A percentile compares a stretch with the other conserved stretches of the same genome.
Evolutionary conservation across 2,888 invertebrate genomes (phyloP).

Genomic region (Endomychus coccineus): DNA sequence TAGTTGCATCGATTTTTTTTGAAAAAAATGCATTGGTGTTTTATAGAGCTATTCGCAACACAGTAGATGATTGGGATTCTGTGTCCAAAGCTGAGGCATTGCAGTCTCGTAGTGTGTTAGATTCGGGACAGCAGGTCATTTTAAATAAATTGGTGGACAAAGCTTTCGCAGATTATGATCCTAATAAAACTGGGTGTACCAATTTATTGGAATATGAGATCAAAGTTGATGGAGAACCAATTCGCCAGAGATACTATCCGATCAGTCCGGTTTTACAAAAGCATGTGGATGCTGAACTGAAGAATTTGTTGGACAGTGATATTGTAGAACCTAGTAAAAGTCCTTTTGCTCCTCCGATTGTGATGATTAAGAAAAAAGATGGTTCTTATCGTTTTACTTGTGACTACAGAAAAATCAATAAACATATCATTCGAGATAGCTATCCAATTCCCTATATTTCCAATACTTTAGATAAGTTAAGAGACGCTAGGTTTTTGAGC

Average conservation of each 20-base stretch:
- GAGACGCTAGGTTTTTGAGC: constrained; percentile 28
- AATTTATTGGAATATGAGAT: background rate
- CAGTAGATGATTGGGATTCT: too few relatives aligned
- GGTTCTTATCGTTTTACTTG: constrained; percentile 28
- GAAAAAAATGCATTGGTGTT: too few relatives aligned
- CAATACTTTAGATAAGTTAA: constrained; percentile 27
- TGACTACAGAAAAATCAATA: constrained; percentile 30
- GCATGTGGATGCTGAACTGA: constrained; percentile 24
- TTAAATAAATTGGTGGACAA: too few relatives aligned
- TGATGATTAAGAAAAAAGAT: constrained; percentile 26
- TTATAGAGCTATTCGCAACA: too few relatives aligned
- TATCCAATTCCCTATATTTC: constrained; percentile 31
- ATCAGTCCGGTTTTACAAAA: constrained; percentile 15
- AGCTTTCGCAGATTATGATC: too few relatives aligned
- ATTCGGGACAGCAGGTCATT: too few relatives aligned
- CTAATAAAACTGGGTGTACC: too few relatives aligned
- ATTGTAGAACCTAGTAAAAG: constrained; percentile 28
- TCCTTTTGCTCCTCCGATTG: constrained; percentile 27
- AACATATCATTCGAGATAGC: constrained; percentile 28
- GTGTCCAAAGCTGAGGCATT: too few relatives aligned
- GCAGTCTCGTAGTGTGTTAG: too few relatives aligned
- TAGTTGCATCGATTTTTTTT: too few relatives aligned
- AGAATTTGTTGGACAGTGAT: constrained; percentile 28
- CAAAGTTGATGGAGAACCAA: background rate
- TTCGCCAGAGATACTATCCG: constrained; percentile 18